Base-by-base conservation (phyloP, 2,888 invertebrate genomes). In the Cepaea hortensis region DNA sequence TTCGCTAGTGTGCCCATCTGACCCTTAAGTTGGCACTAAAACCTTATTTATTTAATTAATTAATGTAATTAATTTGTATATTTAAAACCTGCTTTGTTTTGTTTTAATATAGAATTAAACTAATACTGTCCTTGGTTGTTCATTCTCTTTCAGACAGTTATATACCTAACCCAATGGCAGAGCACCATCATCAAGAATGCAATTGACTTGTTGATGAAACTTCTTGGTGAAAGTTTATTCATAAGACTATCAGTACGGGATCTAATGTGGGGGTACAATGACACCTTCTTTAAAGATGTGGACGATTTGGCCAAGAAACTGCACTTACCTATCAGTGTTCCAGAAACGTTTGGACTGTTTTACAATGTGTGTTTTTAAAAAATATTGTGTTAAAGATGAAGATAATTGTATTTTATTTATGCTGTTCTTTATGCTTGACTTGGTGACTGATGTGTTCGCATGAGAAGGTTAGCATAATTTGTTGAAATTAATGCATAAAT, bases 281-380 rank as follows among this genome's bases (percentile, higher is more conserved):
- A 93, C 70, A 86, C 88, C 0, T 87, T 93, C 4, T 83, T 93
- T 70, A 90, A 90, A 48, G 86, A 88, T 13, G 84, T 90, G 11
- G 85, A 90, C 1, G 72, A 87, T 3, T n/a, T 90, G 2, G 55
- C 89, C 48, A 83, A 86, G 35, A 76, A 50, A 7, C 84, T 90
- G 18, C 85, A 89, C 72, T 35, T 89, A 20, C 87, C 84, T 11
- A 50, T 90, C 9, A 80, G 84, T 20, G 65, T 92, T 15, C 88
- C 89, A 88, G 97, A 98, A 92, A 96, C 96, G 92, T 98, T 98
- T 93, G 98, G 97, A 18, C 97, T 97, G 96, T 98, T 98, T 94
- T 98, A 97, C 91, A 95, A 94, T 85, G 97, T 97, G 94, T 96
- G 96, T 95, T 55, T 23, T 75, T 46, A n/a, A n/a, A n/a, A n/a